Base-by-base conservation (phyloP, 2,113 vertebrate species). In the Cettia cetti region DNA sequence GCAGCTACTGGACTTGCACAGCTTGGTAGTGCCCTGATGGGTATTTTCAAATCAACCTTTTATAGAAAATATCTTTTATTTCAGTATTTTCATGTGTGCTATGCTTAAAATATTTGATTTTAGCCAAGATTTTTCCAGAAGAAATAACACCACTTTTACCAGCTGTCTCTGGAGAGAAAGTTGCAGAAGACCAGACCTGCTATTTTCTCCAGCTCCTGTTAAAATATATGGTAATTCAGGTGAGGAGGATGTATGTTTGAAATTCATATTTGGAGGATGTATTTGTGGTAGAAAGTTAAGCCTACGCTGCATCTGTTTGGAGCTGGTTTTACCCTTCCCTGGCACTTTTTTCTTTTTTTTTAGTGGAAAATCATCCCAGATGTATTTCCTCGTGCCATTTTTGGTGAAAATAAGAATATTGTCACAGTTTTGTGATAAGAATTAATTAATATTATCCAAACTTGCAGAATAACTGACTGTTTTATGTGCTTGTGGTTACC, bases 171-270 rank as follows among this genome's bases (percentile, higher is more conserved):
- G 99, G 99, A 81, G 99, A 99, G 96, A 99, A 99, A 94, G 96
- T 98, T 26, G 96, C 98, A 28, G 99, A 99, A 65, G 99, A 99
- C 95, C 99, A 98, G 86, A 99, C 99, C 35, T 99, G 99, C 97
- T 99, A 98, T 97, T 98, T 99, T 86, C 99, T 99, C 57, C 99
- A 99, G 96, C 98, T 98, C 27, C 96, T 99, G 50, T 98, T 99
- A 77, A 99, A 99, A 95, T 99, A 99, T 54, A 99, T 99, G 98
- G 99, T 99, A 74, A 98, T 98, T 92, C 99, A 99, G 99, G 99
- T 99, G 95, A 95, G 97, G 76, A 71, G 24, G 33, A 56, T 70
- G 6, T 5, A 1, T 8, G 18, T 52, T 71, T 64, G 75, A 27
- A 53, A n/a, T 31, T 54, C 7, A 1, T 28, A 2, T 52, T 24